Evolutionary conservation across 2,113 vertebrate genomes (phyloP).

Genomic region (Colinus virginianus): DNA sequence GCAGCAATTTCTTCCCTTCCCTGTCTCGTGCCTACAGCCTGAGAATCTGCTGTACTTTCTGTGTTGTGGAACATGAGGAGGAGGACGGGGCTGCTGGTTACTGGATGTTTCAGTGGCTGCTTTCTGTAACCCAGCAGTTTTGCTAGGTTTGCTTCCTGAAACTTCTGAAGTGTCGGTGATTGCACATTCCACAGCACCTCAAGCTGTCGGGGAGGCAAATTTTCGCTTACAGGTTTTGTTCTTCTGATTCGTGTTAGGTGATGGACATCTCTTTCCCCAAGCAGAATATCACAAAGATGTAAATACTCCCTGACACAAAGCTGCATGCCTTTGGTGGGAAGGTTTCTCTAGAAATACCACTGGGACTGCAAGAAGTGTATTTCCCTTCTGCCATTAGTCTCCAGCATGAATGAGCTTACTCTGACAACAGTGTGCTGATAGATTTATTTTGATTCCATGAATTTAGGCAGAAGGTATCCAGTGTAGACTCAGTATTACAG

Average conservation of each 20-base stretch:
- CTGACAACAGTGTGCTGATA: background rate
- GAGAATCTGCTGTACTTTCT: background rate
- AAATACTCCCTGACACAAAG: background rate
- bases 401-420: background rate
- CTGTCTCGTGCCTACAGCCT: background rate
- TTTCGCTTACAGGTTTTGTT: background rate
- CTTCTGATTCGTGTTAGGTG: background rate
- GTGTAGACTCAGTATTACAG: fast-evolving
- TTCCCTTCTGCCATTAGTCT: background rate
- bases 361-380: background rate
- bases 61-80: background rate
- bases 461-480: background rate
- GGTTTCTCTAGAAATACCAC: constrained; percentile 31
- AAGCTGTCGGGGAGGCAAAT: background rate
- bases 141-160: background rate
- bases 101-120: background rate
- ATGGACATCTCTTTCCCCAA: background rate
- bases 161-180: background rate
- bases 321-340: constrained; percentile 4
- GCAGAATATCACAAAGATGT: background rate
- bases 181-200: fast-evolving
- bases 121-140: background rate
- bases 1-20: background rate
- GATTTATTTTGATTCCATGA: background rate
- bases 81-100: background rate